phyloP scores from a whole-genome alignment of 2,888 invertebrate species.

The Smittia sp. region DNA sequence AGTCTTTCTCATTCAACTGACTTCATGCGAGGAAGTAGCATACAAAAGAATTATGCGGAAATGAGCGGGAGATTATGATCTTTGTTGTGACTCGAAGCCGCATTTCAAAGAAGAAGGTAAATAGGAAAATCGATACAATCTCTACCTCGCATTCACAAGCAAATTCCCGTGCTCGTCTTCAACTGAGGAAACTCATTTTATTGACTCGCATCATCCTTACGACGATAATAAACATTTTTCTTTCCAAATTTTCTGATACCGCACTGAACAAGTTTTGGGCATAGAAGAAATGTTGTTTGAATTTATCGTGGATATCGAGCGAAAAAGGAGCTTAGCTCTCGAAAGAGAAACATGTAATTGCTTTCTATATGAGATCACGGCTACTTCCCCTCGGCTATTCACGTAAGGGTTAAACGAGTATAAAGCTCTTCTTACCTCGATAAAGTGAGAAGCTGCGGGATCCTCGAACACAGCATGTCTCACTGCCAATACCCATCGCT shows the following conservation, averaged over 20 bases:
- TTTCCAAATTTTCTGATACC: not conserved
- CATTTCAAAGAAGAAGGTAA: not conserved
- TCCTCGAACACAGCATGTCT: conserved; percentile 74
- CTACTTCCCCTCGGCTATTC: not conserved
- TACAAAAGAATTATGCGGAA: not conserved
- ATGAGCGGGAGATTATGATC: not conserved
- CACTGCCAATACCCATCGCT: conserved; percentile 71
- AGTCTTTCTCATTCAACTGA: not conserved
- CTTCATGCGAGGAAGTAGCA: not conserved
- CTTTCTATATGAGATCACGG: not conserved
- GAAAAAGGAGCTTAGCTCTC: not conserved
- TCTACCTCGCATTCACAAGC: not conserved
- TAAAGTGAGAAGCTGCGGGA: conserved; percentile 65
- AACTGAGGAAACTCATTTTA: not conserved
- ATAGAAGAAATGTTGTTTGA: not conserved
- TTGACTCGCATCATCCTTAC: not conserved
- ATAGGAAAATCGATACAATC: conserved; percentile 8
- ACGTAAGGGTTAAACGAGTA: not conserved
- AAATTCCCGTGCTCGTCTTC: not conserved
- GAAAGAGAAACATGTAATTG: conserved; percentile 3
- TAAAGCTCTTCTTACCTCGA: conserved; percentile 57
- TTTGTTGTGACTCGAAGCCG: not conserved
- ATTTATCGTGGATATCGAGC: not conserved
- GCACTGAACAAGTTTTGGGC: not conserved
- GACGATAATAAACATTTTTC: not conserved